Base-by-base conservation (phyloP, 2,888 invertebrate species). In the Harpalus rufipes region DNA sequence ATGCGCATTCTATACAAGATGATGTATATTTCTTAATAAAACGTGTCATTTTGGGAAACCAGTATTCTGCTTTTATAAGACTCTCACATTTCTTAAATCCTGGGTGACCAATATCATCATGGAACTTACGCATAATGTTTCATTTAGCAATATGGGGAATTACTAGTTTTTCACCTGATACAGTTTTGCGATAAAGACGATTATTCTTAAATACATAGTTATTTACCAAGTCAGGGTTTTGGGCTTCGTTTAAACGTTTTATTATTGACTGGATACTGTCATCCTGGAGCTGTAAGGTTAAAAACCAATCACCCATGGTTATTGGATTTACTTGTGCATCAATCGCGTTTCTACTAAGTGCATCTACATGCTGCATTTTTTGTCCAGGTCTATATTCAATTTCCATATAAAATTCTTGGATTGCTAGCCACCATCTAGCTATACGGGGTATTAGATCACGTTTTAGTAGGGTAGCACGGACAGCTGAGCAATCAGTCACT, bases 331-430 rank as follows among this genome's bases (percentile, higher is more conserved):
- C n/a, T 59, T 59, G 41, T 32, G 5, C 32, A 4, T 32, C 32
- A 32, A 32, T 32, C 32, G 32, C 32, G 32, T 86, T 81, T 6
- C 86, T 86, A 68, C 86, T 61, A 0, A 89, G 86, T 5, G 89
- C 89, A 63, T 89, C 89, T 1, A 88, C 89, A 65, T 89, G 89
- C 0, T 86, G 14, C 89, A 89, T 89, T 3, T 80, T 85, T n/a
- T 61, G 41, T 58, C 87, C 86, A 21, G 86, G 72, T n/a, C 87
- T 78, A 76, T 87, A 88, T 81, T 88, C 86, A 7, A 88, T 76
- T 2, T 18, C 44, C 51, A 87, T 87, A 25, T 87, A 81, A 76
- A 85, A 88, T 61, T 88, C 87, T 76, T 87, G 87, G 32, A 89
- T n/a, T 58, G 44, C 65, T 12, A 84, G 58, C 86, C 86, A 87